These are phyloP conservation scores for Caprella mutica DNA, from an alignment of 2,888 invertebrate genomes.

Conservation along the genomic window DNA sequence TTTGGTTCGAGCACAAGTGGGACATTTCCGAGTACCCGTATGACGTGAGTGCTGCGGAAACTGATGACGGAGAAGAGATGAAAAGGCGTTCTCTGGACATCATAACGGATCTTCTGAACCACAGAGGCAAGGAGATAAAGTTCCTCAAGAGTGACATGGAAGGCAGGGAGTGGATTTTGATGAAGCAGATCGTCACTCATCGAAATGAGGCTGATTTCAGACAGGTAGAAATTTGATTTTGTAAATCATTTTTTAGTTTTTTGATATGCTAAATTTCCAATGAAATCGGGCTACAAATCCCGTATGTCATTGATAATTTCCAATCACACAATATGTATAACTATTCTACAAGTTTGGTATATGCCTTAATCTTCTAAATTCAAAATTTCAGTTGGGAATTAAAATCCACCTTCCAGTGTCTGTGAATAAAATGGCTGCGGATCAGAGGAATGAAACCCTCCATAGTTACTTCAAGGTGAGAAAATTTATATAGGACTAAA, in stretches of 20 bases:
- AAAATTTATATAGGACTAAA: not conserved
- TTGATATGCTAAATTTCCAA: too few relatives aligned
- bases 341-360: too few relatives aligned
- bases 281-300: too few relatives aligned
- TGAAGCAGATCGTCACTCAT: conserved; percentile 21
- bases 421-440: conserved; percentile 21
- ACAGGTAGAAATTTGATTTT: conserved; percentile 15
- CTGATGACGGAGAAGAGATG: not conserved
- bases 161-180: conserved; percentile 31
- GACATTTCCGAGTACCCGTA: conserved; percentile 27
- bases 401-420: conserved; percentile 17
- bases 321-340: too few relatives aligned
- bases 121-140: conserved; percentile 19
- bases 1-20: conserved; percentile 32
- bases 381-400: conserved; percentile 18
- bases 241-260: too few relatives aligned
- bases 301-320: too few relatives aligned
- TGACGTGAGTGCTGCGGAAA: conserved; percentile 17
- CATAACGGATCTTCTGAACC: conserved; percentile 15
- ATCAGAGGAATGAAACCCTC: conserved; percentile 21
- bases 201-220: conserved; percentile 12
- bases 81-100: conserved; percentile 24
- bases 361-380: not conserved
- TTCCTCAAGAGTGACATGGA: conserved; percentile 30
- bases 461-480: conserved; percentile 20